phyloP scores from a whole-genome alignment of 1,140 invertebrate genomes.

The Fopius arisanus region DNA sequence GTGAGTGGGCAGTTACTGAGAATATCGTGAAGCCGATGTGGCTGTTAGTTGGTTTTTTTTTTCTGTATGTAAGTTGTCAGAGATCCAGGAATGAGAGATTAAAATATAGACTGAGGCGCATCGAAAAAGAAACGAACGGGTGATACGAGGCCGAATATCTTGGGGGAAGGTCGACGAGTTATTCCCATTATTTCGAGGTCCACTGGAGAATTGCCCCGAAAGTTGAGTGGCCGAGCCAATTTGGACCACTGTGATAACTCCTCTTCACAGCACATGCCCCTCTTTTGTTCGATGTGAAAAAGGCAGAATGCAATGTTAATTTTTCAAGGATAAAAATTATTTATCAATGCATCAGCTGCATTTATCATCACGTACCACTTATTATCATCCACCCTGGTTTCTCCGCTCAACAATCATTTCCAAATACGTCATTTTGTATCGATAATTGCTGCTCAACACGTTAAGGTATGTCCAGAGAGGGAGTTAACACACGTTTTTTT shows the following conservation, averaged over 20 bases:
- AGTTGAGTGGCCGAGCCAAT: slow-evolving; percentile 13
- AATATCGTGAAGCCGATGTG: not conserved
- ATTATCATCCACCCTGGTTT: slow-evolving; percentile 9
- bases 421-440: not conserved
- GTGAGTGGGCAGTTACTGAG: not conserved
- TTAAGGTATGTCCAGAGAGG: not conserved
- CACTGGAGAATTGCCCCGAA: slow-evolving; percentile 14
- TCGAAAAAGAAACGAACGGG: not conserved
- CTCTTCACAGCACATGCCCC: not conserved
- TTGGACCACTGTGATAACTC: slow-evolving; percentile 8
- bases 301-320: not conserved
- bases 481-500: not conserved
- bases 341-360: not conserved
- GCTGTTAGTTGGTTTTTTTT: too few species aligned
- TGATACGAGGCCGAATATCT: slow-evolving; percentile 7
- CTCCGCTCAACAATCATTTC: not conserved
- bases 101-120: slow-evolving; percentile 2
- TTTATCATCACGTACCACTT: not conserved
- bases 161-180: slow-evolving; percentile 23
- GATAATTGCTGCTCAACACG: not conserved
- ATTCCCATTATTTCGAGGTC: slow-evolving; percentile 24
- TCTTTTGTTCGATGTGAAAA: not conserved
- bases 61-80: too few species aligned
- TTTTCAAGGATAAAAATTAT: not conserved
- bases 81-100: too few species aligned